phyloP scores from a whole-genome alignment of 2,888 invertebrate species.

The Ctena decussata region DNA sequence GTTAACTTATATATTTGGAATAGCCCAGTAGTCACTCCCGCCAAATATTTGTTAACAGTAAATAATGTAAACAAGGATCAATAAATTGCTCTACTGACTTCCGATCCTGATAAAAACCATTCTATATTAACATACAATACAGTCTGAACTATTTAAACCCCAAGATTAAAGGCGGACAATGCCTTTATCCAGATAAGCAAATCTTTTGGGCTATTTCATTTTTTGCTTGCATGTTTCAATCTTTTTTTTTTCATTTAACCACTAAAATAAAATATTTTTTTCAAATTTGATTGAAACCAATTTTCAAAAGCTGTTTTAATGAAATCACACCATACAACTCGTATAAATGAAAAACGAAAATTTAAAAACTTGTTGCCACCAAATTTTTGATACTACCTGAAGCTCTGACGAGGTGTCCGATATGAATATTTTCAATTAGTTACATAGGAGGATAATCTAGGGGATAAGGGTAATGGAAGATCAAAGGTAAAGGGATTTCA shows the following conservation, averaged over 20 bases:
- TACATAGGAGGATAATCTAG: neutral
- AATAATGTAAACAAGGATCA: neutral
- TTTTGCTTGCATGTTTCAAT: too few species aligned
- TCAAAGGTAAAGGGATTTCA: neutral
- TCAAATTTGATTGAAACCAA: too few species aligned
- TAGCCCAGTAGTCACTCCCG: neutral
- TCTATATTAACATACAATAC: neutral
- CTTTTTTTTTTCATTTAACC: too few species aligned
- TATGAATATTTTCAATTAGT: too few species aligned
- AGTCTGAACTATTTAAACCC: neutral
- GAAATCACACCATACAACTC: too few species aligned
- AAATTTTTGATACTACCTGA: too few species aligned
- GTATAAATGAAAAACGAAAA: too few species aligned
- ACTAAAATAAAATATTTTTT: too few species aligned
- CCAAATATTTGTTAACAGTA: conserved; percentile 10
- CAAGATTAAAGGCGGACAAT: neutral
- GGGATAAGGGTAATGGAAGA: conserved; percentile 1
- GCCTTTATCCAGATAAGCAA: neutral
- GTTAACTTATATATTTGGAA: neutral
- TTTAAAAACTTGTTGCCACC: too few species aligned
- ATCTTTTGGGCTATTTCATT: too few species aligned
- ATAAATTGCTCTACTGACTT: neutral
- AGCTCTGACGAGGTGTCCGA: too few species aligned
- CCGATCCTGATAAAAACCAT: neutral
- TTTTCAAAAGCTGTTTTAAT: too few species aligned